phyloP scores from a whole-genome alignment of 2,797 vertebrate species.

The Clarias laeviceps region DNA sequence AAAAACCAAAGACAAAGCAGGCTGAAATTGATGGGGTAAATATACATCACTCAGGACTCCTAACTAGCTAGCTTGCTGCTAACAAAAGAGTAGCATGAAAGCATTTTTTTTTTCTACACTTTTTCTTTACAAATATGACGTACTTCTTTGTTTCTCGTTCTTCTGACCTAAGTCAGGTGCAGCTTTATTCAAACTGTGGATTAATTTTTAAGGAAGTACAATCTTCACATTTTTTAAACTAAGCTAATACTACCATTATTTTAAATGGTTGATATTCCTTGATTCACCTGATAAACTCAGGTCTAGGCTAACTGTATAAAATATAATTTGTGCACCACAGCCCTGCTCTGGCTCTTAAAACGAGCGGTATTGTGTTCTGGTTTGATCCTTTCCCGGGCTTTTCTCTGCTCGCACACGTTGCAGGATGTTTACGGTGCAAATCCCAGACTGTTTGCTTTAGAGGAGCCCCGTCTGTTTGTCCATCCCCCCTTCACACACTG shows the following conservation, averaged over 20 bases:
- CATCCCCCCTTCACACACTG: conserved; percentile 41
- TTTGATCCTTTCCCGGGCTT: conserved; percentile 33
- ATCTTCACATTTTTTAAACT: not conserved
- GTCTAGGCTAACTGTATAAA: not conserved
- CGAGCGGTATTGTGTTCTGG: not conserved
- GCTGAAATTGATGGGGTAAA: too few relatives aligned
- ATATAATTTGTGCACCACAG: not conserved
- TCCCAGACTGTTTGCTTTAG: conserved; percentile 66
- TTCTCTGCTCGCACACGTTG: conserved; percentile 18
- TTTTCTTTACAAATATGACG: too few relatives aligned
- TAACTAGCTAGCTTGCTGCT: too few relatives aligned
- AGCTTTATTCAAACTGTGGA: too few relatives aligned
- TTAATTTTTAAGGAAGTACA: too few relatives aligned
- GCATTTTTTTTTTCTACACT: too few relatives aligned
- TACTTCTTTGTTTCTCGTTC: too few relatives aligned
- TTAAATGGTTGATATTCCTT: not conserved
- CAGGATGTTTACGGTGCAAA: conserved; percentile 66
- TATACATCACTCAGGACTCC: too few relatives aligned
- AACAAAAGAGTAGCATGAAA: too few relatives aligned
- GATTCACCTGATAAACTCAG: not conserved
- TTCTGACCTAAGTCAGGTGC: too few relatives aligned
- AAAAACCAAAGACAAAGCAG: not conserved
- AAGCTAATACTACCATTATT: not conserved
- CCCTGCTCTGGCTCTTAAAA: conserved; percentile 1
- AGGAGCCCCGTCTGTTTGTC: conserved; percentile 51